These are phyloP conservation scores for Carassius gibelio DNA, from an alignment of 2,113 vertebrate species.

Conservation along the genomic window DNA sequence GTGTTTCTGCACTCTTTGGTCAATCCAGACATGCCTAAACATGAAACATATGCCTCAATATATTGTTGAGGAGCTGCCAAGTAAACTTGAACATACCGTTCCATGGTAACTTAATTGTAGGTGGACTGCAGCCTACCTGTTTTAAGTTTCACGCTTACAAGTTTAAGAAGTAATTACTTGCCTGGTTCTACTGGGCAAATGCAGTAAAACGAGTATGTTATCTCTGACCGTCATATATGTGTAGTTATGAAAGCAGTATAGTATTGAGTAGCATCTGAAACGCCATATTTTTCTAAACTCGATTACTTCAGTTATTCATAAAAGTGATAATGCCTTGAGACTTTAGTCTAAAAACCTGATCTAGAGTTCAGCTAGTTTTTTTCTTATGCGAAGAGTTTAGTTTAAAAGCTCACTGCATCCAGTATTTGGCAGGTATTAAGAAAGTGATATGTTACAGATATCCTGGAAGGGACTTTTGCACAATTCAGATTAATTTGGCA, in stretches of 20 bases:
- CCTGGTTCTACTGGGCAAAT: neutral
- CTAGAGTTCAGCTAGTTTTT: neutral
- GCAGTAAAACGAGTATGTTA: slow-evolving; percentile 33
- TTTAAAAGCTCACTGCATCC: slow-evolving; percentile 6
- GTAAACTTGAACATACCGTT: slow-evolving; percentile 34
- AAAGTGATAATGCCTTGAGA: too few relatives aligned
- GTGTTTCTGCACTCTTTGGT: slow-evolving; percentile 38
- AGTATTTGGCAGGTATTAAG: slow-evolving; percentile 8
- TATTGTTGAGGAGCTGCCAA: slow-evolving; percentile 47
- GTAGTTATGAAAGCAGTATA: too few relatives aligned
- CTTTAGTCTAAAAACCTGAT: neutral
- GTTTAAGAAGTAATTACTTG: neutral
- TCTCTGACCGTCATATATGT: slow-evolving; percentile 10
- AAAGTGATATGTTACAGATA: slow-evolving; percentile 6
- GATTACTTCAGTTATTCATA: too few relatives aligned
- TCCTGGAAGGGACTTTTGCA: slow-evolving; percentile 18
- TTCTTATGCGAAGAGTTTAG: neutral
- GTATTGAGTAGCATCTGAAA: too few relatives aligned
- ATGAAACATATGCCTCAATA: slow-evolving; percentile 53
- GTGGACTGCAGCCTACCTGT: slow-evolving; percentile 7
- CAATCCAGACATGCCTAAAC: slow-evolving; percentile 50
- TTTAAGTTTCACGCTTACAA: neutral
- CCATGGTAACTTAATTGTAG: slow-evolving; percentile 29
- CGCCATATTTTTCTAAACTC: too few relatives aligned
- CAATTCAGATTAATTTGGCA: slow-evolving; percentile 41